A percentile compares a stretch with the other conserved stretches of the same genome.
Conservation (phyloP, 2,888 invertebrate genomes). For the Acronicta leporina region DNA sequence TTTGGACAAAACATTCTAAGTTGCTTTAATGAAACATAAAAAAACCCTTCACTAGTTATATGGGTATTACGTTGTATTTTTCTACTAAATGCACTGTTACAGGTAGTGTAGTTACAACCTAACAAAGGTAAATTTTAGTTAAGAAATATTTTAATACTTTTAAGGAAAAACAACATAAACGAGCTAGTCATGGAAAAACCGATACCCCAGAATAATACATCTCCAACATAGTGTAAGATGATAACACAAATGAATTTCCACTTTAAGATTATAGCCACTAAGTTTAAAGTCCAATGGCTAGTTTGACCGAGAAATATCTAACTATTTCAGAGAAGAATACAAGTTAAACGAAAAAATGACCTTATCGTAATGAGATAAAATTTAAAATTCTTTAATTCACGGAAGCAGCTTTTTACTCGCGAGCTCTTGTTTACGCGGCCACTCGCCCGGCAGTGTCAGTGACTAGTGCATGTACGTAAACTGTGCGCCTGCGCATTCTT, state of each 20-base stretch:
- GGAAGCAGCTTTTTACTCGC: constrained; percentile 5
- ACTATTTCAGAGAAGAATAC: neutral
- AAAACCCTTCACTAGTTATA: no score
- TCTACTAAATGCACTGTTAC: no score
- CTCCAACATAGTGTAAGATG: neutral
- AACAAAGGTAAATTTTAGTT: neutral
- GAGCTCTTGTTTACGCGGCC: constrained; percentile 61
- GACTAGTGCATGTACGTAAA: constrained; percentile 43
- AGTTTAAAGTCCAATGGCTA: constrained; percentile 33
- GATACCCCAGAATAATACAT: constrained; percentile 15
- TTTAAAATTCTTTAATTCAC: constrained; percentile 18
- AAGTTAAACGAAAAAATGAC: constrained; percentile 22
- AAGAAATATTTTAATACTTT: no score
- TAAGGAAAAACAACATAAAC: constrained; percentile 53
- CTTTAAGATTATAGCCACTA: neutral
- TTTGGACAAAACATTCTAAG: no score
- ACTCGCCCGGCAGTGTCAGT: constrained; percentile 48
- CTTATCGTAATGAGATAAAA: constrained; percentile 15
- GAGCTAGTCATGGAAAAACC: constrained; percentile 55
- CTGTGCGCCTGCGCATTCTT: constrained; percentile 20
- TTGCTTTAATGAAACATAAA: no score
- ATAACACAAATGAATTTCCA: constrained; percentile 3
- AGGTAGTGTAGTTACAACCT: no score
- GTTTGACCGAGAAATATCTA: neutral
- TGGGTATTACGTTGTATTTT: no score